Conservation (phyloP, 1,140 invertebrate genomes). For the Drosophila quadrilineata region DNA sequence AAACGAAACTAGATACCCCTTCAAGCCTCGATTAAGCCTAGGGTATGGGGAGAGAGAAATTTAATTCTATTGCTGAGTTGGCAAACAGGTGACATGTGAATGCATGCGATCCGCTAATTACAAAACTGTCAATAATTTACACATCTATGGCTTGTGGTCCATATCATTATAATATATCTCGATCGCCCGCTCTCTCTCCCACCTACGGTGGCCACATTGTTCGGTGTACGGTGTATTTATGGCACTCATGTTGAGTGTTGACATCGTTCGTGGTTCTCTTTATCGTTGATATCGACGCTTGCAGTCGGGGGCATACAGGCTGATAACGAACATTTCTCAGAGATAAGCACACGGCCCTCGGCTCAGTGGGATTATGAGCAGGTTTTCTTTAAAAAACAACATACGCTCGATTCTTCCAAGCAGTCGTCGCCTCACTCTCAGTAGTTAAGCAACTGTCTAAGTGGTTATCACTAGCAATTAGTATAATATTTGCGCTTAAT, state of each 20-base stretch:
- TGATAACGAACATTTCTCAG: conserved; percentile 65
- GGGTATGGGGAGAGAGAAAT: neutral
- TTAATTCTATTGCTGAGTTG: neutral
- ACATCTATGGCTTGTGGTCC: conserved; percentile 3
- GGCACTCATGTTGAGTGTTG: no score
- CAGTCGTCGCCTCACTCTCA: conserved; percentile 60
- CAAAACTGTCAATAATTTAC: neutral
- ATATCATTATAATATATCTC: conserved; percentile 5
- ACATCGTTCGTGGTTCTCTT: neutral
- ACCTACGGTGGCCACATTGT: neutral
- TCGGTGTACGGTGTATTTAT: no score
- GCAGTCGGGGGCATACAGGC: conserved; percentile 15
- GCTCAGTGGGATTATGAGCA: conserved; percentile 52
- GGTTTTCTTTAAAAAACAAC: conserved; percentile 72
- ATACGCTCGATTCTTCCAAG: conserved; percentile 31
- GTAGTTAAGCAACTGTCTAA: conserved; percentile 49
- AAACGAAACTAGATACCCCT: no score
- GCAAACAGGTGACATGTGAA: neutral
- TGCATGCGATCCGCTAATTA: conserved; percentile 14
- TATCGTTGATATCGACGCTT: conserved; percentile 42
- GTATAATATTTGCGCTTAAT: conserved; percentile 63
- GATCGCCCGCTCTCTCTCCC: neutral
- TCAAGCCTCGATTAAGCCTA: no score
- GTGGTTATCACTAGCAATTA: conserved; percentile 33
- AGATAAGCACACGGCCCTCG: conserved; percentile 56